phyloP scores from a whole-genome alignment of 2,888 invertebrate genomes.

The Phaedon cochleariae region DNA sequence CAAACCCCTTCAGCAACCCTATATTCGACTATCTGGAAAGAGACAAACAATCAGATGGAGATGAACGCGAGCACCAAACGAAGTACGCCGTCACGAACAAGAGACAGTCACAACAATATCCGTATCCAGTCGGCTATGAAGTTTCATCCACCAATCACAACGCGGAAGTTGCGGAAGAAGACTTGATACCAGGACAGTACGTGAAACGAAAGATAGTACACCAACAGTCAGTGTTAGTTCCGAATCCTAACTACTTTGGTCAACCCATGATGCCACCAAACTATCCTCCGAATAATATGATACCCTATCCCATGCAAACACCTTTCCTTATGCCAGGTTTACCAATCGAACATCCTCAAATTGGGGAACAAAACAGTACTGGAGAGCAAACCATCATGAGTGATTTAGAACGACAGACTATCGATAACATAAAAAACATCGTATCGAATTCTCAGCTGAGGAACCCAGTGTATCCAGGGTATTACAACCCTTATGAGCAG shows the following conservation, averaged over 20 bases:
- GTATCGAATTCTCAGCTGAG: slow-evolving; percentile 42
- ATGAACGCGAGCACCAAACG: slow-evolving; percentile 13
- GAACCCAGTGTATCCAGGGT: slow-evolving; percentile 19
- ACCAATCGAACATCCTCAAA: neutral
- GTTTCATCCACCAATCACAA: slow-evolving; percentile 36
- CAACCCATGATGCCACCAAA: slow-evolving; percentile 10
- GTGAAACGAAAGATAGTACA: slow-evolving; percentile 58
- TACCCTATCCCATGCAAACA: neutral
- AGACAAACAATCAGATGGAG: slow-evolving; percentile 30
- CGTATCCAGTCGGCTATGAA: slow-evolving; percentile 29
- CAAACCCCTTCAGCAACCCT: slow-evolving; percentile 52
- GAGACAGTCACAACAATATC: slow-evolving; percentile 27
- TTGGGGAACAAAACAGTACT: neutral
- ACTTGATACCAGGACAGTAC: slow-evolving; percentile 53
- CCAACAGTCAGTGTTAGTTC: slow-evolving; percentile 54
- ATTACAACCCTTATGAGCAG: slow-evolving; percentile 34
- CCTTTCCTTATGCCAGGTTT: neutral
- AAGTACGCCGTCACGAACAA: slow-evolving; percentile 14
- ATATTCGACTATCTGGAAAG: slow-evolving; percentile 54
- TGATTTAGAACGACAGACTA: slow-evolving; percentile 50
- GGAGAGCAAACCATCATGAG: slow-evolving; percentile 22
- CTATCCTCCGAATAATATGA: neutral
- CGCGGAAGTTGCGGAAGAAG: slow-evolving; percentile 45
- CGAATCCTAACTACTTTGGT: slow-evolving; percentile 34
- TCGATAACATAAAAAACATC: slow-evolving; percentile 55